These are phyloP conservation scores for Diaprepes abbreviatus DNA, from an alignment of 2,888 invertebrate species.

Conservation along the genomic window DNA sequence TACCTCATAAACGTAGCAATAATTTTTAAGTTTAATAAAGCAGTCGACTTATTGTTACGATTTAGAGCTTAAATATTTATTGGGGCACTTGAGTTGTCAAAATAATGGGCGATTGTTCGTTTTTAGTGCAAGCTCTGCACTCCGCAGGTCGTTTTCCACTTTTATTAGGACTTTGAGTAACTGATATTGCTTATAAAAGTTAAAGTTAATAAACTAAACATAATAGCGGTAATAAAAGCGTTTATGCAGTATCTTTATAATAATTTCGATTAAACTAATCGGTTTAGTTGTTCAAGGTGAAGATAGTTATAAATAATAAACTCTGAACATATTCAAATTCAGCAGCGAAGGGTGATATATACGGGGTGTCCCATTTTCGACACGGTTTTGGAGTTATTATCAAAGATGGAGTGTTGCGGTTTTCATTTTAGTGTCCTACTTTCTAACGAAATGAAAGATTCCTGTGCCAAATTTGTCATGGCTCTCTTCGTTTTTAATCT, in stretches of 20 bases:
- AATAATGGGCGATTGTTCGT: conserved; percentile 36
- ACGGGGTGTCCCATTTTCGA: too few relatives aligned
- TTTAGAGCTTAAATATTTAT: conserved; percentile 28
- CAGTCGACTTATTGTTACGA: conserved; percentile 13
- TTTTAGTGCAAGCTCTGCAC: conserved; percentile 34
- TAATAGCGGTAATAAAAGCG: conserved; percentile 12
- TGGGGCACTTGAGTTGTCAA: conserved; percentile 33
- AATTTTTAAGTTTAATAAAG: conserved; percentile 41
- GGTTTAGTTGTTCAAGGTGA: not conserved
- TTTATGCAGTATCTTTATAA: not conserved
- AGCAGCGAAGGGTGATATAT: too few relatives aligned
- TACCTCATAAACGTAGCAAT: conserved; percentile 22
- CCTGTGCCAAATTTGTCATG: too few relatives aligned
- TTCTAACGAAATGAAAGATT: too few relatives aligned
- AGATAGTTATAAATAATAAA: not conserved
- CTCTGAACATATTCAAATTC: too few relatives aligned
- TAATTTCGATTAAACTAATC: not conserved
- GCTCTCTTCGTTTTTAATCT: too few relatives aligned
- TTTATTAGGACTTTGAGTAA: conserved; percentile 37
- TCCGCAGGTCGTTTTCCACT: conserved; percentile 33
- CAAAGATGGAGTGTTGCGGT: too few relatives aligned
- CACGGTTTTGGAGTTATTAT: too few relatives aligned
- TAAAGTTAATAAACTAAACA: conserved; percentile 30
- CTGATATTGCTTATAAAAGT: conserved; percentile 42
- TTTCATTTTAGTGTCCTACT: too few relatives aligned